A percentile compares a stretch with the other conserved stretches of the same genome.
Evolutionary conservation across 2,888 invertebrate species (phyloP).

Genomic region (Nephrotoma appendiculata): DNA sequence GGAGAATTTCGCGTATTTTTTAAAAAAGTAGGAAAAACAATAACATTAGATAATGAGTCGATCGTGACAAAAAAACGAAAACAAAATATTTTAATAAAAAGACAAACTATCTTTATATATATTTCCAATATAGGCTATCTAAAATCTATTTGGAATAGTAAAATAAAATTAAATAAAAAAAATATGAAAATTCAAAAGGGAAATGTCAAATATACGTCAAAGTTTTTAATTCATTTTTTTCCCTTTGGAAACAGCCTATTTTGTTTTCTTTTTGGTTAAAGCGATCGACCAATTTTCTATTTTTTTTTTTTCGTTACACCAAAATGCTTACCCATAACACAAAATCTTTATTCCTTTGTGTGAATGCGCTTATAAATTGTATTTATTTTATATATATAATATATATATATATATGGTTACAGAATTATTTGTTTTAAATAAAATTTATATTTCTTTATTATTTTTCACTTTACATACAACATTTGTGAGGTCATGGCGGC

Average conservation of each 20-base stretch:
- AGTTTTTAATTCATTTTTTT: background rate
- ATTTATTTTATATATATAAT: background rate
- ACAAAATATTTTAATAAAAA: background rate
- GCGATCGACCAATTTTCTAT: background rate
- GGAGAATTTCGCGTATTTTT: background rate
- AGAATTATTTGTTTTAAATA: background rate
- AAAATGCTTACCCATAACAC: constrained; percentile 5
- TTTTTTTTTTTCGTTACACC: background rate
- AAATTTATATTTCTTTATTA: background rate
- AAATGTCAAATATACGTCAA: constrained; percentile 5
- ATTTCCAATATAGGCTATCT: background rate
- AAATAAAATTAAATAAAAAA: background rate
- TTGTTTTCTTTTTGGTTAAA: background rate
- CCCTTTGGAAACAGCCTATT: background rate
- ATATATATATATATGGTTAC: background rate
- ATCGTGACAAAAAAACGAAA: background rate
- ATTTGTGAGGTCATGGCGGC: constrained; percentile 6
- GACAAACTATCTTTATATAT: background rate
- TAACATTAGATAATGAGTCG: background rate
- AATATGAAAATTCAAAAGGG: background rate
- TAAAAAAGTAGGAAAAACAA: background rate
- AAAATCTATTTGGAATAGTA: background rate
- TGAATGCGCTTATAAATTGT: background rate
- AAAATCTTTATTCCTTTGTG: background rate
- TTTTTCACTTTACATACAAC: background rate